Evolutionary conservation across 2,113 vertebrate species (phyloP).

Genomic region (Thinocorus orbignyianus): DNA sequence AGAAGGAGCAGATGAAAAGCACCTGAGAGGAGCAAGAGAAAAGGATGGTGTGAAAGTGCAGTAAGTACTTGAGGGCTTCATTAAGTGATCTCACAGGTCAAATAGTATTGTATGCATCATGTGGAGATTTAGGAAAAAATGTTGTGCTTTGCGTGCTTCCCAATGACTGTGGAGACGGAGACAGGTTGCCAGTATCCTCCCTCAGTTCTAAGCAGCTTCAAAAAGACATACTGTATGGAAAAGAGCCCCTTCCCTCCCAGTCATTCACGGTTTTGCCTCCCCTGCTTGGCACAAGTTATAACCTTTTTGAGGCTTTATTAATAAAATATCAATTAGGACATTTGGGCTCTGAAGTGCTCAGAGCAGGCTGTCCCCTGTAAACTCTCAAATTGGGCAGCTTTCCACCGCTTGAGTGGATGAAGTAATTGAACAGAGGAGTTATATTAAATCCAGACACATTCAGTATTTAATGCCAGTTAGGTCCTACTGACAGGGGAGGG

Average conservation of each 20-base stretch:
- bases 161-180: not conserved
- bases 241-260: not conserved
- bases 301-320: not conserved
- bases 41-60: not conserved
- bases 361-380: not conserved
- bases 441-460: conserved; percentile 59
- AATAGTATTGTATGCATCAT: not conserved
- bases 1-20: not conserved
- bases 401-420: conserved; percentile 37
- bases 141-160: not conserved
- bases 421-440: conserved; percentile 29
- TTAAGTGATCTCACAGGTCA: not conserved
- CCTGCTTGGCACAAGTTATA: not conserved
- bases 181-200: not conserved
- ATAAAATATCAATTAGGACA: not conserved
- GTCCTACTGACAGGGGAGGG: conserved; percentile 51
- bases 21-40: not conserved
- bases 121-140: not conserved
- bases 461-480: conserved; percentile 61
- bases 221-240: not conserved
- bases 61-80: not conserved
- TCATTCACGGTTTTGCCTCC: not conserved
- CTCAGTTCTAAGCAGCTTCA: not conserved
- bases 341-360: not conserved
- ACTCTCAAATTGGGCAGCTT: conserved; percentile 15